Evolutionary conservation across 1,140 invertebrate genomes (phyloP), one percentile per base, ranked within the genome.

Genomic region (Contarinia nasturtii): DNA sequence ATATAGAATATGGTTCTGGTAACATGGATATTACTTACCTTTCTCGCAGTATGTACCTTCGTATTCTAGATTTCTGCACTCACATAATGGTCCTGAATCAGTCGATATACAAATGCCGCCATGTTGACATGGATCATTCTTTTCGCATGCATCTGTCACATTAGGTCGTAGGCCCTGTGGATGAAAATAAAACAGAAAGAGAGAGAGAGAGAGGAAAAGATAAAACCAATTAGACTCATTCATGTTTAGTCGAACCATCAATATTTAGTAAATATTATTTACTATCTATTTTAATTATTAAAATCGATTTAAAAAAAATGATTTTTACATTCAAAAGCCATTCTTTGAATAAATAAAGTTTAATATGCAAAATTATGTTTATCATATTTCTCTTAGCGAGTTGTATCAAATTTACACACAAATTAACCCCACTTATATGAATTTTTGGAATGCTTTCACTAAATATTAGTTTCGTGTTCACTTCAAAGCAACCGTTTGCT

Each of bases 81-180:
- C 88, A 70, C 92, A 97, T 56, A 87, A 79, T 36, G 90, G 83
- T 14, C 90, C 90, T 49, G 77, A 81, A 67, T 95, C 90, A 7
- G 88, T 93, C 48, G 83, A 88, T 65, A 94, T 90, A 67, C 91
- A 96, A 53, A 88, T 84, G 19, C 90, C 91, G 17, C 82, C 86
- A 59, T 96, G 86, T 62, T 88, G 80, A 67, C 91, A 95, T 1
- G 87, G 88, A 66, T 91, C 86, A 40, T 81, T 77, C 2, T 79
- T 74, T 59, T 87, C 82, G 60, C 88, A 93, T 7, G 82, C 80
- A 58, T 89, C 85, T 15, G 77, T 73, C 50, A 73, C 68, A 54
- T 77, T 77, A 8, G 67, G 65, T 18, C 72, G 58, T 45, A 53
- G 48, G 38, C 55, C 56, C 57, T 58, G 47, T 1, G 52, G 48